phyloP scores from a whole-genome alignment of 2,888 invertebrate genomes.

The Poecilobothrus nobilitatus region DNA sequence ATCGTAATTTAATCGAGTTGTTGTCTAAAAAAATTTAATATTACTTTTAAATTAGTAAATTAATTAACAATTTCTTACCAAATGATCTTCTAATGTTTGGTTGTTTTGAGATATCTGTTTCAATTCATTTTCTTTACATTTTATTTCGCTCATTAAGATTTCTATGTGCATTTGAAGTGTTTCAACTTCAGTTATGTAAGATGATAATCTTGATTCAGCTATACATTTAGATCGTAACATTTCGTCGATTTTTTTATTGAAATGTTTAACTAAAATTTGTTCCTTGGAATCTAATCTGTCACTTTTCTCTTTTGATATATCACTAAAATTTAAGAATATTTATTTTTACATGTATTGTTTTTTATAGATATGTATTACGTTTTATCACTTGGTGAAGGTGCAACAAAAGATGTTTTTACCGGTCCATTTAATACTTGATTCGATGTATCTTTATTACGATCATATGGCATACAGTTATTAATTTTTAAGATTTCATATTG shows the following conservation, averaged over 20 bases:
- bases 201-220: slow-evolving; percentile 37
- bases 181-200: slow-evolving; percentile 42
- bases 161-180: slow-evolving; percentile 47
- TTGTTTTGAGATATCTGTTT: slow-evolving; percentile 44
- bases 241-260: slow-evolving; percentile 41
- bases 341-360: neutral
- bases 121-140: slow-evolving; percentile 48
- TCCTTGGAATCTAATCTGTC: slow-evolving; percentile 30
- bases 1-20: slow-evolving; percentile 58
- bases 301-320: slow-evolving; percentile 16
- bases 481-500: slow-evolving; percentile 62
- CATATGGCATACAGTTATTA: slow-evolving; percentile 30
- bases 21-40: slow-evolving; percentile 30
- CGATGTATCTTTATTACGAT: slow-evolving; percentile 16
- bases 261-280: slow-evolving; percentile 38
- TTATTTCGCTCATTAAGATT: slow-evolving; percentile 45
- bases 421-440: slow-evolving; percentile 16
- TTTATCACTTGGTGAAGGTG: slow-evolving; percentile 37
- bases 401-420: slow-evolving; percentile 28
- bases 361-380: slow-evolving; percentile 20
- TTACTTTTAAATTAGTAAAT: neutral
- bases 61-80: slow-evolving; percentile 35
- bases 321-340: neutral
- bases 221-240: slow-evolving; percentile 36
- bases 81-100: slow-evolving; percentile 57